Percentiles rank a stretch among this genome's conserved stretches.
Evolutionary conservation across 2,113 vertebrate species (phyloP).

Genomic region (Paedocypris sp.): DNA sequence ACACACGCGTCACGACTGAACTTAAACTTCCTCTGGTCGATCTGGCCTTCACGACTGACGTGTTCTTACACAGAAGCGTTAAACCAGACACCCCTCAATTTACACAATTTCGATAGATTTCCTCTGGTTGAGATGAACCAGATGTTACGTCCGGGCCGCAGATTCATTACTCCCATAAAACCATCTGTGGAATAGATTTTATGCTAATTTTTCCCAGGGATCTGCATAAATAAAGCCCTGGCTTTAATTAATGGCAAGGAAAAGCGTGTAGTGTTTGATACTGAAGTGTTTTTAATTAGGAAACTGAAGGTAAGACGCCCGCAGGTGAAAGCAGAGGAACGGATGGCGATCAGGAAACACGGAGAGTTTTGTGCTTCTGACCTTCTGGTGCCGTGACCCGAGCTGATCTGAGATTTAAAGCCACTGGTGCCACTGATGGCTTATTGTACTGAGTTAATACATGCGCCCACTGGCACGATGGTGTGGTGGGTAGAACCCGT

Average conservation of each 20-base stretch:
- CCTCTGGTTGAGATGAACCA: constrained; percentile 70
- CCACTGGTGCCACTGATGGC: no score
- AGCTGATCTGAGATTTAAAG: constrained; percentile 9
- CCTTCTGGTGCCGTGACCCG: neutral
- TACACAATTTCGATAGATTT: no score
- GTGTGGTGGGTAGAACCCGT: no score
- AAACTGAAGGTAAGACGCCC: constrained; percentile 36
- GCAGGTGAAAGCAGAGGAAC: constrained; percentile 51
- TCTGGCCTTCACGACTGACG: no score
- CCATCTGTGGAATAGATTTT: constrained; percentile 71
- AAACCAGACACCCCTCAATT: no score
- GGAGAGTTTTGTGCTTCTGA: constrained; percentile 36
- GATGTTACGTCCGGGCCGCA: constrained; percentile 66
- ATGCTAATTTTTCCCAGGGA: constrained; percentile 64
- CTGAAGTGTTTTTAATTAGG: constrained; percentile 58
- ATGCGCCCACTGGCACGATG: no score
- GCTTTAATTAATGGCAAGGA: constrained; percentile 70
- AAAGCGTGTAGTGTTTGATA: constrained; percentile 59
- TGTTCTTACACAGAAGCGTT: no score
- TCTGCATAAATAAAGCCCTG: constrained; percentile 74
- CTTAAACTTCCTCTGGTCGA: no score
- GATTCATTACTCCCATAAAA: constrained; percentile 71
- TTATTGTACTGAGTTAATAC: no score
- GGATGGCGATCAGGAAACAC: constrained; percentile 37
- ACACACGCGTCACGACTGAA: no score